phyloP scores from a whole-genome alignment of 2,113 vertebrate species.

The Fregetta grallaria region DNA sequence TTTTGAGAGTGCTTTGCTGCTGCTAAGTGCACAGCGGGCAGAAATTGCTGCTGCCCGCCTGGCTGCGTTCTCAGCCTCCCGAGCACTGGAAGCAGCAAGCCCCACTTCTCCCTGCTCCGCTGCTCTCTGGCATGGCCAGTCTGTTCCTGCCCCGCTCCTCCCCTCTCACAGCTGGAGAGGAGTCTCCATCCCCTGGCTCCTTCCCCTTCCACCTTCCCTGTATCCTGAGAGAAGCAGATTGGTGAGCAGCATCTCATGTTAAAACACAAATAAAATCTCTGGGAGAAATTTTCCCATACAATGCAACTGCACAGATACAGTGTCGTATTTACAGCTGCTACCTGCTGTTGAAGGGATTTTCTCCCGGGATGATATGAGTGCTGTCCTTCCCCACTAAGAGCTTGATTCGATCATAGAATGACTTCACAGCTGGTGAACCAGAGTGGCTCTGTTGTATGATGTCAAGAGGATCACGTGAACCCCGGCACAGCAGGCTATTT shows the following conservation, averaged over 20 bases:
- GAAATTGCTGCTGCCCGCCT: background rate
- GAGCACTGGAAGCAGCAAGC: background rate
- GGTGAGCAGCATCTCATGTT: background rate
- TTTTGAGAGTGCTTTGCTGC: background rate
- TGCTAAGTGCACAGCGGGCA: background rate
- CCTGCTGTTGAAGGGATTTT: conserved; percentile 97
- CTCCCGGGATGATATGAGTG: conserved; percentile 95
- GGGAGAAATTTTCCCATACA: background rate
- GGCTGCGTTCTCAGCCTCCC: background rate
- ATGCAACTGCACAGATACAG: background rate
- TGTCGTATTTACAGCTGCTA: conserved; percentile 11
- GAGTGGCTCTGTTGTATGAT: conserved; percentile 92
- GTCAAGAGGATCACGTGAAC: conserved; percentile 92
- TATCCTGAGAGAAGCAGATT: background rate
- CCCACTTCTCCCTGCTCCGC: background rate
- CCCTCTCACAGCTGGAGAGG: background rate
- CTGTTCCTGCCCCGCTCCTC: background rate
- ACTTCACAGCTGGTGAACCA: conserved; percentile 81
- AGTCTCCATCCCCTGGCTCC: background rate
- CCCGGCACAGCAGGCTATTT: conserved; percentile 92
- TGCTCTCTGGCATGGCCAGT: background rate
- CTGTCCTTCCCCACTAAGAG: conserved; percentile 95
- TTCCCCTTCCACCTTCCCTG: background rate
- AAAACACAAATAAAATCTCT: background rate
- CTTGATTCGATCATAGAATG: conserved; percentile 96